These are phyloP conservation scores for Onthophagus sagittarius DNA, from an alignment of 2,888 invertebrate species.

Conservation along the genomic window DNA sequence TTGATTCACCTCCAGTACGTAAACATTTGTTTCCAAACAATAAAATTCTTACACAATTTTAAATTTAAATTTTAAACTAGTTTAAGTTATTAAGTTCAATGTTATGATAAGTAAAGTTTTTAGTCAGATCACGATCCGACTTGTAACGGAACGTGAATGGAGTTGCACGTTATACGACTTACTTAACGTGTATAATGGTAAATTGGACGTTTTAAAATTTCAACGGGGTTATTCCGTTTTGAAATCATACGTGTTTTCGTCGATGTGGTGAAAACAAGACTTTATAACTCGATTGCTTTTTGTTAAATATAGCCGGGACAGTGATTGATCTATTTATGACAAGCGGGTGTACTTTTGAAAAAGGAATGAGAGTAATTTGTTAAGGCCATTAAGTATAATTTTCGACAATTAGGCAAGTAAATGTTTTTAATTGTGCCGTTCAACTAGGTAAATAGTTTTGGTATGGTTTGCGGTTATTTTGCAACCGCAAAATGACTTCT, in stretches of 20 bases:
- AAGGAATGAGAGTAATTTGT: background rate
- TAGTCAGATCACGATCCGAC: background rate
- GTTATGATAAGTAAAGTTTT: background rate
- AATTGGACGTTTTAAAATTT: background rate
- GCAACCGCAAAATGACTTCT: background rate
- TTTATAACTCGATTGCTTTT: background rate
- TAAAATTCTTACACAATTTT: too few relatives aligned
- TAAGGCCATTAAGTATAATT: background rate
- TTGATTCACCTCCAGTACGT: too few relatives aligned
- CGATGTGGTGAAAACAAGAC: background rate
- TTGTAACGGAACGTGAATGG: background rate
- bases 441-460: background rate
- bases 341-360: background rate
- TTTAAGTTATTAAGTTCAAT: background rate
- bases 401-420: background rate
- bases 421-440: background rate
- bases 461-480: background rate
- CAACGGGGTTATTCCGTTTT: background rate
- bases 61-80: too few relatives aligned
- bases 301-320: background rate
- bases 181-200: background rate
- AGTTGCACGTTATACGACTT: background rate
- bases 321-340: background rate
- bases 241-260: background rate
- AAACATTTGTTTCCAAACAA: too few relatives aligned